phyloP scores from a whole-genome alignment of 2,113 vertebrate species.

The Gymnarchus niloticus region DNA sequence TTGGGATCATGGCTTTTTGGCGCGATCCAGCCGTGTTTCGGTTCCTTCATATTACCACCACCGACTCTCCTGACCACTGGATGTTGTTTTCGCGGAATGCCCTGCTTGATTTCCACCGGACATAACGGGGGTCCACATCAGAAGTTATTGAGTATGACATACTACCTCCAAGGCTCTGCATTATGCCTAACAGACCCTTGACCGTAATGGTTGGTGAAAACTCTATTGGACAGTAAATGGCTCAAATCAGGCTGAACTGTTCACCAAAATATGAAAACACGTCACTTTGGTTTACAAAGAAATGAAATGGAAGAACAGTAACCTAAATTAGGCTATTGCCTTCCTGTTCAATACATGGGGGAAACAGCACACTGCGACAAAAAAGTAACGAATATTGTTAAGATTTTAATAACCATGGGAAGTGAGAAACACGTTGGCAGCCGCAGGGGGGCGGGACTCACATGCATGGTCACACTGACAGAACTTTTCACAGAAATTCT shows the following conservation, averaged over 20 bases:
- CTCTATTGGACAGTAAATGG: background rate
- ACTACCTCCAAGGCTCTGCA: background rate
- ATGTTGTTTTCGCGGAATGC: background rate
- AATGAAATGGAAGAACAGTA: background rate
- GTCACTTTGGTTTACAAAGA: background rate
- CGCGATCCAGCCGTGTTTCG: background rate
- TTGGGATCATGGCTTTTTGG: background rate
- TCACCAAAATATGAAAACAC: background rate
- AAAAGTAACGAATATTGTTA: no score
- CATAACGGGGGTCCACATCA: background rate
- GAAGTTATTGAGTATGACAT: no score
- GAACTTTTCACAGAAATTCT: conserved; percentile 99
- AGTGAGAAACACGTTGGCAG: background rate
- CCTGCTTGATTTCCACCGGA: background rate
- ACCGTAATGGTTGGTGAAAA: background rate
- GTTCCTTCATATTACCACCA: background rate
- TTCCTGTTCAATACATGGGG: background rate
- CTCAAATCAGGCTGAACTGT: no score
- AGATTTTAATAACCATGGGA: no score
- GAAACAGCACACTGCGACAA: background rate
- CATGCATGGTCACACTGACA: conserved; percentile 94
- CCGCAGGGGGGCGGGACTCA: conserved; percentile 62
- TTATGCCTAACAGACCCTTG: background rate
- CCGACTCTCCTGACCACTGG: background rate
- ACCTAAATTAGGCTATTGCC: background rate